phyloP scores from a whole-genome alignment of 2,797 vertebrate species.

The Chlorospingus flavigularis region DNA sequence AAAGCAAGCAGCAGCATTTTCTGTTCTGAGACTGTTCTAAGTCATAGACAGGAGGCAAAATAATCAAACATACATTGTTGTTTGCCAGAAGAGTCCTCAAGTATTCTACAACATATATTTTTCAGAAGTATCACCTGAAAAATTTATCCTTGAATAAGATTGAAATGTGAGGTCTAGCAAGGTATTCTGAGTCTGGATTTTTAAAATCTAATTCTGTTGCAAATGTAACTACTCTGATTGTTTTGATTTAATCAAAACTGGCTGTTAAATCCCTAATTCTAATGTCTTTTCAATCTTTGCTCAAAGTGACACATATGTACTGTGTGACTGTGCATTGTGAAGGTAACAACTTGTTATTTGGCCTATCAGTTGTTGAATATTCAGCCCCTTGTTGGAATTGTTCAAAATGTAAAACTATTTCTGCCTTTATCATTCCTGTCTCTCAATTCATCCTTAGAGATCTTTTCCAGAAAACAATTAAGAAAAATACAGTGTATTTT shows the following conservation, averaged over 20 bases:
- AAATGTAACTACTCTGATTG: constrained; percentile 44
- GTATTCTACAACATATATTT: not conserved
- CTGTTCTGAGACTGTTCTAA: not conserved
- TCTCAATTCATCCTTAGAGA: constrained; percentile 59
- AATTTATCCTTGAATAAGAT: constrained; percentile 8
- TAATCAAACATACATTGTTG: not conserved
- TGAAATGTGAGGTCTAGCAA: constrained; percentile 26
- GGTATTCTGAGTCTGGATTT: constrained; percentile 13
- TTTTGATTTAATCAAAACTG: constrained; percentile 70
- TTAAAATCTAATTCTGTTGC: constrained; percentile 38
- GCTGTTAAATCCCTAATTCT: constrained; percentile 66
- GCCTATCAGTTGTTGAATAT: constrained; percentile 67
- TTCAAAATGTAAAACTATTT: constrained; percentile 68
- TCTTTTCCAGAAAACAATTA: constrained; percentile 61
- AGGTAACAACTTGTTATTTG: constrained; percentile 71
- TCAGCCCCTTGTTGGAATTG: constrained; percentile 59
- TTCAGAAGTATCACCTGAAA: constrained; percentile 10
- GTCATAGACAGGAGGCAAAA: not conserved
- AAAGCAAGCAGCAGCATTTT: not conserved
- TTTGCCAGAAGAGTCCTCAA: not conserved
- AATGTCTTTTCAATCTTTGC: constrained; percentile 65
- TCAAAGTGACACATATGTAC: constrained; percentile 61
- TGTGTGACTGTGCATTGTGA: constrained; percentile 59
- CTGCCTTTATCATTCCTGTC: constrained; percentile 54
- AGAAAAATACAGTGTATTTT: constrained; percentile 52